Conservation (phyloP, 2,797 vertebrate genomes). For the Anniella stebbinsi region DNA sequence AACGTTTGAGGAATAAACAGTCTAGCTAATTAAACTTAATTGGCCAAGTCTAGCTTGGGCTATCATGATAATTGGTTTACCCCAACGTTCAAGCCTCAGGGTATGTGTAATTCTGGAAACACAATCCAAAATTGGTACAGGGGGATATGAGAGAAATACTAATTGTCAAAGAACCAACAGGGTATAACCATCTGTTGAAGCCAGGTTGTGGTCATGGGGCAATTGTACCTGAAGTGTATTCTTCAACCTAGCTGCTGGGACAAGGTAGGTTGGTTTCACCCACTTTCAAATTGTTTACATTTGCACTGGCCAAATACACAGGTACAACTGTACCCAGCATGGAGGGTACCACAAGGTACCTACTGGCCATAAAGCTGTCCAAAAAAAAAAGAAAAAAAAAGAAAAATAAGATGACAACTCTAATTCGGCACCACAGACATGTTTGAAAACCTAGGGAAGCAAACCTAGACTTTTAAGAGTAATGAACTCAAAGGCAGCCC, state of each 20-base stretch:
- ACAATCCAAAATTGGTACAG: slow-evolving; percentile 54
- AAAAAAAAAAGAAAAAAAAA: too few species aligned
- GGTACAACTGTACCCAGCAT: too few species aligned
- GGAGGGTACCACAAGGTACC: too few species aligned
- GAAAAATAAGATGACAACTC: too few species aligned
- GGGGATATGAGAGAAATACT: slow-evolving; percentile 31
- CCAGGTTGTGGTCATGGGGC: background rate
- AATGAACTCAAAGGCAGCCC: background rate
- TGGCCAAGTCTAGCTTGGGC: slow-evolving; percentile 68
- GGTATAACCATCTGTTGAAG: background rate
- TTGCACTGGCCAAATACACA: too few species aligned
- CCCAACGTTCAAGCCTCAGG: slow-evolving; percentile 66
- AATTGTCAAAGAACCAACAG: slow-evolving; percentile 26
- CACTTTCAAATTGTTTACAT: too few species aligned
- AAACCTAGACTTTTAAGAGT: too few species aligned
- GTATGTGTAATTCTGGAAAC: slow-evolving; percentile 56
- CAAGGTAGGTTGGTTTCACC: too few species aligned
- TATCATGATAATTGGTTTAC: slow-evolving; percentile 79
- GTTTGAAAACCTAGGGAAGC: too few species aligned
- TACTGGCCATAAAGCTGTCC: too few species aligned
- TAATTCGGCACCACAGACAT: too few species aligned
- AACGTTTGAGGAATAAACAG: slow-evolving; percentile 66
- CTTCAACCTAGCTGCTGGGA: too few species aligned
- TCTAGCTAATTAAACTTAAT: slow-evolving; percentile 77
- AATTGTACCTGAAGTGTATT: background rate